Conservation (phyloP, 2,888 invertebrate genomes). For the Sphaerophoria rueppellii region DNA sequence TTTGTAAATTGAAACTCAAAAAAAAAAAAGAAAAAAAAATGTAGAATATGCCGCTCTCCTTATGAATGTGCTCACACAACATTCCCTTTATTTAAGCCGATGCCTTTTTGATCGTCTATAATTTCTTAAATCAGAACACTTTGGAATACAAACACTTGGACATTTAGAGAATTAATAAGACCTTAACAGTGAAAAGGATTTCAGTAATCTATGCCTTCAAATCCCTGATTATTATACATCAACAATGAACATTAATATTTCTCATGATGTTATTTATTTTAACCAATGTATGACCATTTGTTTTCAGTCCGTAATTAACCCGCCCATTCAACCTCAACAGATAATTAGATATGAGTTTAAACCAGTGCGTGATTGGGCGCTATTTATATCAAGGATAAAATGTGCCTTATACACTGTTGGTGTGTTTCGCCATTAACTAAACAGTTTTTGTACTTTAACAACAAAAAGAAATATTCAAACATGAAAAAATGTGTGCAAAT, state of each 20-base stretch:
- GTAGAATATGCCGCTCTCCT: no score
- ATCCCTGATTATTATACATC: conserved; percentile 1
- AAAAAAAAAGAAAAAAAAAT: no score
- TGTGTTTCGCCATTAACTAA: conserved; percentile 13
- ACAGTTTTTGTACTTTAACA: conserved; percentile 24
- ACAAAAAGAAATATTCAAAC: conserved; percentile 5
- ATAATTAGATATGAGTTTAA: conserved; percentile 56
- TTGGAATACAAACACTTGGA: no score
- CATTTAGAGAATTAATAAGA: no score
- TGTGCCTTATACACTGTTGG: conserved; percentile 7
- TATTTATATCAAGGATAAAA: conserved; percentile 56
- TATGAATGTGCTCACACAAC: no score
- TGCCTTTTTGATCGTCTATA: no score
- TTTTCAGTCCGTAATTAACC: conserved; percentile 9
- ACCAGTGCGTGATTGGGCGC: conserved; percentile 62
- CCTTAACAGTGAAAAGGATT: no score
- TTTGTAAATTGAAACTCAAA: no score
- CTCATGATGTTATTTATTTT: background rate
- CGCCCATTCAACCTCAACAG: conserved; percentile 36
- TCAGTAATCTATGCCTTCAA: background rate
- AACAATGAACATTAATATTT: conserved; percentile 2
- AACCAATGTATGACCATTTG: background rate
- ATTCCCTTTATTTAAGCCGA: no score
- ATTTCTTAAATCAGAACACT: no score
- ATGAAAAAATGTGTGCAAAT: conserved; percentile 33